Evolutionary conservation across 1,140 invertebrate genomes (phyloP).

Genomic region (Teleopsis dalmanni): DNA sequence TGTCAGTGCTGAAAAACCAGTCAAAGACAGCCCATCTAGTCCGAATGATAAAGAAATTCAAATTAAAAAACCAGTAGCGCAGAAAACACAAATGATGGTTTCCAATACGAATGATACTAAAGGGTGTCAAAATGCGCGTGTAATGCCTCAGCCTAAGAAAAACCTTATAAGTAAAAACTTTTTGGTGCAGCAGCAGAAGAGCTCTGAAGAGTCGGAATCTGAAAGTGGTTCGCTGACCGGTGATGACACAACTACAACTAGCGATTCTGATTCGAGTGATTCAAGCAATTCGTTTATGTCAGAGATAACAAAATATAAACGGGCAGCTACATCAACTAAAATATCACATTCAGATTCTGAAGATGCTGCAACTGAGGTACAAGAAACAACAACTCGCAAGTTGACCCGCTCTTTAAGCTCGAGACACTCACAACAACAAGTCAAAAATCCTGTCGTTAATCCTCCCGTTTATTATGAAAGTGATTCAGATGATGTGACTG

Average conservation of each 20-base stretch:
- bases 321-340: slow-evolving; percentile 14
- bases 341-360: slow-evolving; percentile 3
- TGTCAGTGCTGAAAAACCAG: background rate
- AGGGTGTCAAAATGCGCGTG: background rate
- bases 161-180: background rate
- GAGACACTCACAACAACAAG: slow-evolving; percentile 49
- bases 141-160: background rate
- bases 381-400: slow-evolving; percentile 45
- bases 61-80: background rate
- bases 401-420: slow-evolving; percentile 50
- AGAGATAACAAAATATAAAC: slow-evolving; percentile 20
- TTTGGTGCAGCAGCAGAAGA: slow-evolving; percentile 16
- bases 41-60: background rate
- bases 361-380: background rate
- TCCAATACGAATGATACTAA: background rate
- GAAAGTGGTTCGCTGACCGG: slow-evolving; percentile 19
- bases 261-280: slow-evolving; percentile 4
- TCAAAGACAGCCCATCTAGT: background rate
- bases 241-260: slow-evolving; percentile 16
- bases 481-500: slow-evolving; percentile 45
- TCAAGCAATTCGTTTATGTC: slow-evolving; percentile 10
- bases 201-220: slow-evolving; percentile 33
- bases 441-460: slow-evolving; percentile 30
- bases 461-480: background rate
- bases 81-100: background rate